These are phyloP conservation scores for Raja brachyura DNA, from an alignment of 2,113 vertebrate genomes.

Conservation along the genomic window DNA sequence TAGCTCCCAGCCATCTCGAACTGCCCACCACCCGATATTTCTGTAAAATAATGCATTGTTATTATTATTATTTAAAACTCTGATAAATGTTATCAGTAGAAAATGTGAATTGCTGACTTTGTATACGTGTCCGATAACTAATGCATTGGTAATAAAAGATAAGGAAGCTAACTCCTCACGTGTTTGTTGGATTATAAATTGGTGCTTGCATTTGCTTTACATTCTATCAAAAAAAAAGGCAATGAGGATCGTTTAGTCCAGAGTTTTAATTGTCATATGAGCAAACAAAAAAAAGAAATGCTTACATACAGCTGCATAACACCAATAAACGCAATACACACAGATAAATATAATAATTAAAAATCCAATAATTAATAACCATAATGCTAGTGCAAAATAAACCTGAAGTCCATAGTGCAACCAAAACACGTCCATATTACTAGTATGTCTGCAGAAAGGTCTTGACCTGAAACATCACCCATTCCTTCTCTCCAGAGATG, in stretches of 20 bases:
- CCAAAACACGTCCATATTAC: too few species aligned
- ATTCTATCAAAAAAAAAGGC: not conserved
- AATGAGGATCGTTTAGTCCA: not conserved
- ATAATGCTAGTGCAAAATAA: too few species aligned
- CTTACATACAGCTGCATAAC: too few species aligned
- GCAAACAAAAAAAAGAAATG: too few species aligned
- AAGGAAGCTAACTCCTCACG: not conserved
- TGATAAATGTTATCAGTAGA: constrained; percentile 20
- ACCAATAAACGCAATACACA: too few species aligned
- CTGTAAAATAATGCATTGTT: constrained; percentile 31
- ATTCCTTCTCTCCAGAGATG: too few species aligned
- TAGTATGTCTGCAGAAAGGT: too few species aligned
- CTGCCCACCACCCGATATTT: not conserved
- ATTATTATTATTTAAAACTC: not conserved
- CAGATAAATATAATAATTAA: too few species aligned
- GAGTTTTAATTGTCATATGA: too few species aligned
- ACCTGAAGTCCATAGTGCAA: too few species aligned
- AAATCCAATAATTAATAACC: too few species aligned
- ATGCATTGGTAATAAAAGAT: constrained; percentile 36
- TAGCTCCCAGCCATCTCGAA: not conserved
- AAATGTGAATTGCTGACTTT: constrained; percentile 35
- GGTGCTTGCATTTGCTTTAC: not conserved
- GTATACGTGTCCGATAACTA: constrained; percentile 32
- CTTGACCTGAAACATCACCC: too few species aligned
- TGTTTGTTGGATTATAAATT: not conserved